phyloP scores from a whole-genome alignment of 2,113 vertebrate genomes.

The Planiliza haematocheilus region DNA sequence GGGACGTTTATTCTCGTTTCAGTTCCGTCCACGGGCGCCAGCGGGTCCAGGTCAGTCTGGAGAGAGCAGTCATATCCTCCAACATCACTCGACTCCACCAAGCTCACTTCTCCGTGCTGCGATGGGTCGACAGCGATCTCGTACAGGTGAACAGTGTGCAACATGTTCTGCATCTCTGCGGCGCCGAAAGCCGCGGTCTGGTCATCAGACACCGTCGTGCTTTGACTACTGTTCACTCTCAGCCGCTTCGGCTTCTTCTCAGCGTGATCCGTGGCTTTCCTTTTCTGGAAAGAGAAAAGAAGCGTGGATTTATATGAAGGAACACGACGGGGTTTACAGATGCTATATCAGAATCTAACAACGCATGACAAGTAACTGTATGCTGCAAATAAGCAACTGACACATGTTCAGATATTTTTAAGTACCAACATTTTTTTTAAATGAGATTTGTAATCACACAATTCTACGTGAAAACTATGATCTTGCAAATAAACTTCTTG shows the following conservation, averaged over 20 bases:
- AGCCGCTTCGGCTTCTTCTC: conserved; percentile 61
- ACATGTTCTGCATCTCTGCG: not conserved
- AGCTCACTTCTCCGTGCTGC: conserved; percentile 13
- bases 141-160: conserved; percentile 56
- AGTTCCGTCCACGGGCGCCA: conserved; percentile 1
- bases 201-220: not conserved
- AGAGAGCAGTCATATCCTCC: conserved; percentile 13
- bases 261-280: conserved; percentile 57
- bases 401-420: too few relatives aligned
- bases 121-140: conserved; percentile 46
- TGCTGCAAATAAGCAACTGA: too few relatives aligned
- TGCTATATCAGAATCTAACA: too few relatives aligned
- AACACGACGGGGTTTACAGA: not conserved
- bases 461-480: too few relatives aligned
- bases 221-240: conserved; percentile 10
- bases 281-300: conserved; percentile 67
- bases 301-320: too few relatives aligned
- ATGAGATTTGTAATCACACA: too few relatives aligned
- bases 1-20: conserved; percentile 37
- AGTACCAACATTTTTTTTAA: too few relatives aligned
- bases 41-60: conserved; percentile 22
- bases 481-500: too few relatives aligned
- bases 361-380: too few relatives aligned
- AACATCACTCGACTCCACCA: conserved; percentile 21
- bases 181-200: not conserved